A percentile compares a stretch with the other conserved stretches of the same genome.
These are phyloP conservation scores for Ganaspis sp. DNA, from an alignment of 1,140 invertebrate genomes.

Conservation along the genomic window DNA sequence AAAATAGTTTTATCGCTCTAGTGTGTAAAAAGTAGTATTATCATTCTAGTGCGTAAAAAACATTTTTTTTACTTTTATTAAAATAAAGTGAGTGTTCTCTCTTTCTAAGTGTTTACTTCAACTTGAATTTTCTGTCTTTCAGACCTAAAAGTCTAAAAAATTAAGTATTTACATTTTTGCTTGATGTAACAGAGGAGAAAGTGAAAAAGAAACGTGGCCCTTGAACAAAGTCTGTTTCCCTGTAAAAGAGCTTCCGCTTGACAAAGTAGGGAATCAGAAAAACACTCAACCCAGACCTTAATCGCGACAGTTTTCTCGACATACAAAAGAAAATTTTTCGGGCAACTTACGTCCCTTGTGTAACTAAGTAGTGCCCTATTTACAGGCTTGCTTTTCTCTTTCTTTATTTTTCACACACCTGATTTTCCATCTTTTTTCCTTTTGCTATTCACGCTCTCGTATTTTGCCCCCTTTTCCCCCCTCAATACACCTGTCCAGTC, in stretches of 20 bases:
- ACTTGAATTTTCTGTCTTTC: too few relatives aligned
- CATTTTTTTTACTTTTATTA: too few relatives aligned
- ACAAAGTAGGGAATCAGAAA: not conserved
- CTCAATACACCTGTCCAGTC: not conserved
- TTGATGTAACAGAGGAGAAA: not conserved
- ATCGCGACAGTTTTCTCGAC: slow-evolving; percentile 21
- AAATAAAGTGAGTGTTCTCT: too few relatives aligned
- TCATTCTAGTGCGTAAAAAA: too few relatives aligned
- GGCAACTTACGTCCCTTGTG: slow-evolving; percentile 26
- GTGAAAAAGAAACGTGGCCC: not conserved
- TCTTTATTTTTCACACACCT: not conserved
- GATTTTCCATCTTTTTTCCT: not conserved
- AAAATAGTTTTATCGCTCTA: too few relatives aligned
- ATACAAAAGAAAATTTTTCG: slow-evolving; percentile 16
- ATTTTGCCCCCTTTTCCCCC: not conserved
- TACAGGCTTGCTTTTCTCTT: not conserved
- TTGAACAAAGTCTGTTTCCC: not conserved
- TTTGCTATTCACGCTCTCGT: slow-evolving; percentile 9
- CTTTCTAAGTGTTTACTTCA: too few relatives aligned
- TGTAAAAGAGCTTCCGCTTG: not conserved
- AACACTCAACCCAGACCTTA: slow-evolving; percentile 2
- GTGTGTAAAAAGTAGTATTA: too few relatives aligned
- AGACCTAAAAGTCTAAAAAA: too few relatives aligned
- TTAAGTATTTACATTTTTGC: not conserved
- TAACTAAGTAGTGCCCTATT: slow-evolving; percentile 25